Percentiles rank a stretch among this genome's conserved stretches.
phyloP scores from a whole-genome alignment of 2,113 vertebrate genomes.

The Chrysochloris asiatica region DNA sequence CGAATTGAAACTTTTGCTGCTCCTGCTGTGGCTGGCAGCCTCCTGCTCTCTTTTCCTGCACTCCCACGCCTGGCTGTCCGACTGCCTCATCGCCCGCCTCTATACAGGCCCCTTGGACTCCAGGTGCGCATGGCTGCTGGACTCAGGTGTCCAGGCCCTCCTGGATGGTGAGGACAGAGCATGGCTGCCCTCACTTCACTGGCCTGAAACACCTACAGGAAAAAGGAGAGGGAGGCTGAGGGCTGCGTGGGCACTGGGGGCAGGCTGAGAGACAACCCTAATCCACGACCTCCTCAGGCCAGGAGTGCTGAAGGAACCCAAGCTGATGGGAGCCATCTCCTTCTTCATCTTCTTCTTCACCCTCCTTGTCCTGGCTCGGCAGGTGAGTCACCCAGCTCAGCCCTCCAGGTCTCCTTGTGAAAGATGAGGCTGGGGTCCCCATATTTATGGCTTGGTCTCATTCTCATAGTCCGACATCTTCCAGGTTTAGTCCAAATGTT shows the following conservation, averaged over 20 bases:
- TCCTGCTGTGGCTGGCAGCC: constrained; percentile 89
- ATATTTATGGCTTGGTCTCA: neutral
- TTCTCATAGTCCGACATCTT: neutral
- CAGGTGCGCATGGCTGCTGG: neutral
- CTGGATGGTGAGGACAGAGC: neutral
- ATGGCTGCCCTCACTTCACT: neutral
- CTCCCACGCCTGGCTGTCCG: constrained; percentile 84
- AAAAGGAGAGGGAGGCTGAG: neutral
- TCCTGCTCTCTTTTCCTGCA: constrained; percentile 90
- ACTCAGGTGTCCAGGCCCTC: neutral
- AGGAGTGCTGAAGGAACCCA: constrained; percentile 91
- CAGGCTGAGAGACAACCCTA: neutral
- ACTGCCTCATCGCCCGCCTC: constrained; percentile 84
- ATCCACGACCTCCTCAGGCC: constrained; percentile 79
- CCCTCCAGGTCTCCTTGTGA: neutral
- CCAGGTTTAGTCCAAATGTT: neutral
- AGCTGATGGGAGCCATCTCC: constrained; percentile 91
- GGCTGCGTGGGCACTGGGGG: neutral
- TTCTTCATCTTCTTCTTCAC: constrained; percentile 91
- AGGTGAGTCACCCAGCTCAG: constrained; percentile 80
- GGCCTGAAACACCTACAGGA: neutral
- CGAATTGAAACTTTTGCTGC: constrained; percentile 88
- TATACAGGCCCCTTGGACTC: constrained; percentile 80
- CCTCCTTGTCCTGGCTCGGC: constrained; percentile 89
- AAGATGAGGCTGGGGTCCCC: neutral